phyloP scores from a whole-genome alignment of 2,113 vertebrate species.

The Azemiops feae region DNA sequence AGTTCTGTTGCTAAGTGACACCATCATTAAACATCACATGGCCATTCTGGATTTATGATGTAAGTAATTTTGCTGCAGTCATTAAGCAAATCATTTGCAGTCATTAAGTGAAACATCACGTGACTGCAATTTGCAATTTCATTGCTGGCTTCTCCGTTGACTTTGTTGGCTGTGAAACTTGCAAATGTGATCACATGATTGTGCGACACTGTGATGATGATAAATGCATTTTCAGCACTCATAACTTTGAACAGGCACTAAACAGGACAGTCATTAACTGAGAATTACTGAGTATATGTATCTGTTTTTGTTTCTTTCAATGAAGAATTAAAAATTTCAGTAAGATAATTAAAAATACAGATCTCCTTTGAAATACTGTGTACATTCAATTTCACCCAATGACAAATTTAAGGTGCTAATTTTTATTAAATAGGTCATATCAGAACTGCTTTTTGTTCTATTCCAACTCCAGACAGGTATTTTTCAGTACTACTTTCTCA shows the following conservation, averaged over 20 bases:
- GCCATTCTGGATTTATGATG: background rate
- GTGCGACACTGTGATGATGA: background rate
- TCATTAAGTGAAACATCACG: background rate
- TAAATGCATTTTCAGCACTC: too few relatives aligned
- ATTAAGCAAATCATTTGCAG: background rate
- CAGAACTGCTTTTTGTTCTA: constrained; percentile 2
- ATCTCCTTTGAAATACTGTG: background rate
- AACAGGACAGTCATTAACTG: too few relatives aligned
- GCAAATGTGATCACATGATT: background rate
- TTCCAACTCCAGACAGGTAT: background rate
- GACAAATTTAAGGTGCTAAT: background rate
- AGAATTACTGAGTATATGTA: too few relatives aligned
- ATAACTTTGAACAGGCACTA: too few relatives aligned
- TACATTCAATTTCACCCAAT: background rate
- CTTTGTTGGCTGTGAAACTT: background rate
- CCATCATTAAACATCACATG: background rate
- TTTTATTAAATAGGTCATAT: background rate
- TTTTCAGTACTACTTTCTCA: background rate
- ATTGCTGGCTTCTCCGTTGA: background rate
- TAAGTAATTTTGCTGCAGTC: background rate
- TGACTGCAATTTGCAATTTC: background rate
- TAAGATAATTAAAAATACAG: background rate
- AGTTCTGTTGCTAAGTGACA: background rate
- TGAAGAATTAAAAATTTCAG: background rate
- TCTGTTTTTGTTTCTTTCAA: too few relatives aligned